Evolutionary conservation across 37 sponge, comb jelly and placozoan genomes (phyloP), one percentile per base, ranked within the genome.

Genomic region (Mnemiopsis leidyi): DNA sequence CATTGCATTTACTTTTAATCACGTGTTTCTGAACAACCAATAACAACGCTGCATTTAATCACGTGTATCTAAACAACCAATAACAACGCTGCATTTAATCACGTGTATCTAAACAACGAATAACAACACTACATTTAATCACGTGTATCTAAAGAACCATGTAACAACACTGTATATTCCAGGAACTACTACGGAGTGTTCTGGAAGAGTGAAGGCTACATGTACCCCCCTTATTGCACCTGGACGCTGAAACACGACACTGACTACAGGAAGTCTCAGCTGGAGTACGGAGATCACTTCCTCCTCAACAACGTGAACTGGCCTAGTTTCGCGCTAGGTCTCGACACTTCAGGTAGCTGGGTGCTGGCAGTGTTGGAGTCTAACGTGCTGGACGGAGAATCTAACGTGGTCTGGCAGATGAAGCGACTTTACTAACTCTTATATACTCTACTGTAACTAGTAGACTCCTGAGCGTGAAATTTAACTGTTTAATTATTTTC

Each of bases 231-330:
- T 5, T n/a, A 71, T 5, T 71, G 75, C 30, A 23, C 75, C 75
- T 71, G 75, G 75, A n/a, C 30, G 2, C 75, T 71, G 20, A 71
- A 71, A 71, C 75, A 71, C 75, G n/a, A 5, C 75, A 29, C 75
- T 28, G 75, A 71, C 20, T 28, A n/a, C 75, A 29, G 30, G 30
- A 71, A 71, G 30, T 23, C 21, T 2, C 3, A 23, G 25, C 75
- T 71, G 30, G 75, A 71, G 75, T 71, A 71, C n/a, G 75, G 75
- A 25, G 75, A 71, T 28, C 25, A n/a, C 3, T 71, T 71, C n/a
- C 3, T 71, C 21, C 75, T 71, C 21, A 71, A 71, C n/a, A 71
- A 71, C 75, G 75, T 28, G 75, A 29, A 71, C 75, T 71, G 75
- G 75, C 75, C 75, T 18, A 25, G 75, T 71, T 71, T 71, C 20